A percentile compares a stretch with the other conserved stretches of the same genome.
Conservation (phyloP, 30 jellyfish, hydroid and myxozoan species). For the Mastigias papua region DNA sequence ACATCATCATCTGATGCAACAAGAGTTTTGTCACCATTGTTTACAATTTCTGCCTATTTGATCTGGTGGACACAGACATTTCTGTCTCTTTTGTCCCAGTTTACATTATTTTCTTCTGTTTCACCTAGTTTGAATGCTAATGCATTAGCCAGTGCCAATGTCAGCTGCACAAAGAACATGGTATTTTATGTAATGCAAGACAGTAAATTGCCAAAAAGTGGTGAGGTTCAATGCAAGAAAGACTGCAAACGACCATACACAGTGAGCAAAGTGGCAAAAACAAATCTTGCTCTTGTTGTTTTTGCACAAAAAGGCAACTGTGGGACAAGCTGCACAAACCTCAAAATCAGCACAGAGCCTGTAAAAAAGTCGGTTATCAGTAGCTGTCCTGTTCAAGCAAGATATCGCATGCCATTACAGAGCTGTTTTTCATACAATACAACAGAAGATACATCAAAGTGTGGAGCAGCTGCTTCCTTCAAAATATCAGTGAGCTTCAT, state of each 20-base stretch:
- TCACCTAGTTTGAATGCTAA: conserved; percentile 20
- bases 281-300: conserved; percentile 68
- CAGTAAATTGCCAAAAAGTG: conserved; percentile 30
- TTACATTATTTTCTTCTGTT: conserved; percentile 40
- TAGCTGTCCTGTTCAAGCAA: conserved; percentile 48
- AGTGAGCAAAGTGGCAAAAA: conserved; percentile 55
- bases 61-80: conserved; percentile 69
- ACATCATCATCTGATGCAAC: conserved; percentile 61
- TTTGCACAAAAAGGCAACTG: conserved; percentile 12
- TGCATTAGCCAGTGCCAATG: conserved; percentile 54
- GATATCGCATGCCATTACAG: conserved; percentile 12
- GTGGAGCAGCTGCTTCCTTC: conserved; percentile 24
- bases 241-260: conserved; percentile 40
- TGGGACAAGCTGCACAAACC: conserved; percentile 44
- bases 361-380: not conserved
- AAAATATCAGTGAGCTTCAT: not conserved
- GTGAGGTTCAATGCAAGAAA: conserved; percentile 43
- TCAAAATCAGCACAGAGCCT: conserved; percentile 41
- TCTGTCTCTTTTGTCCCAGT: conserved; percentile 34
- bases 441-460: conserved; percentile 23
- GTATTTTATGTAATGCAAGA: conserved; percentile 55
- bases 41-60: conserved; percentile 60
- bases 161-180: conserved; percentile 70
- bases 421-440: conserved; percentile 15
- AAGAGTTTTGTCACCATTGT: conserved; percentile 49